Base-by-base conservation (phyloP, 2,888 invertebrate genomes). In the Leptothorax acervorum region DNA sequence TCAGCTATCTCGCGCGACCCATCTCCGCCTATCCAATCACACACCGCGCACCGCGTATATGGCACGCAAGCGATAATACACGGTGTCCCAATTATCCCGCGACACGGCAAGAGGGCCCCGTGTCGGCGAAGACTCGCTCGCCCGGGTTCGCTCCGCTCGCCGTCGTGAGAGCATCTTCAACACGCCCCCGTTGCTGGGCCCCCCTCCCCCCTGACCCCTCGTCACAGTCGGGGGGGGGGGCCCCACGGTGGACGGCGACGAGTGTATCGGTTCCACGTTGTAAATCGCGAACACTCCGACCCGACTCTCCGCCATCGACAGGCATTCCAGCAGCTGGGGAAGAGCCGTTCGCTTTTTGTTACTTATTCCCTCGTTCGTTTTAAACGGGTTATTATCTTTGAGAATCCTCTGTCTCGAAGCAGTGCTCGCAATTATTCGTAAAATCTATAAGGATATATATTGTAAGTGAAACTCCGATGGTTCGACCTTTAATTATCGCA, bases 21-120 rank as follows among this genome's bases (percentile, higher is more conserved):
- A 94, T 94, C 94, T 94, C 94, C 94, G 94, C 94, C 94, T 94
- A 94, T 94, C 94, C 94, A 94, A 94, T 94, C 94, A 94, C 94
- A 94, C 93, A 93, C 92, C 87, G 91, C 92, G 91, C 92, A 91
- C 92, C 92, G 92, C 91, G 90, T 92, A 92, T 93, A 93, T 93
- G 92, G 93, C 94, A 94, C 94, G 94, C 94, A 94, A 94, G 91
- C 94, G 93, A 92, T 94, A 94, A 94, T 94, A 94, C 94, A 93
- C 92, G 92, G 93, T 94, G 94, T 94, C 94, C 94, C 94, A 94
- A 94, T 94, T 94, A 94, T 94, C 94, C 93, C 89, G 91, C 93
- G 93, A 93, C 93, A 94, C 94, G 94, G 93, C 92, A 79, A 93
- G 86, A 87, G 84, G 23, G 23, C 89, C 92, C 89, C 89, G 86